Evolutionary conservation across 2,113 vertebrate species (phyloP), one percentile per base, ranked within the genome.

Genomic region (Anhinga anhinga): DNA sequence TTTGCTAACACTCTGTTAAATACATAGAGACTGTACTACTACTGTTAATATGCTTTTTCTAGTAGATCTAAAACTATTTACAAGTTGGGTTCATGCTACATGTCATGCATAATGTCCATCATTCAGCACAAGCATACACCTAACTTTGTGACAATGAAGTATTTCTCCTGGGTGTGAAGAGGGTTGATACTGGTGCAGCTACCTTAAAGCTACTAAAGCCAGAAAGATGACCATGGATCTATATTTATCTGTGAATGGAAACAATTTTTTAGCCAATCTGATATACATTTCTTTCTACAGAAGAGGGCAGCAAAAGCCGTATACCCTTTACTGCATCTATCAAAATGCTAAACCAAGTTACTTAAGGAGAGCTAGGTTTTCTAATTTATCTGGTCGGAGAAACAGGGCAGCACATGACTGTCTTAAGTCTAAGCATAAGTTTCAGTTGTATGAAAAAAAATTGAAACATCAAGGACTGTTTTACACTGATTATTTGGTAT

Each of bases 291-390:
- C 6, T 95, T 81, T 84, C 72, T 61, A 44, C 98, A 97, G 92
- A 93, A 98, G 98, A 98, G 98, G 98, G 98, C 98, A 98, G 98
- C 97, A 98, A 38, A 97, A 97, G 70, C 96, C 84, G 88, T 18
- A 2, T 7, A 3, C 82, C 62, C 50, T 30, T n/a, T 32, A 61
- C 40, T 42, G 45, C 42, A 11, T 32, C 47, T n/a, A 0, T 23
- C 44, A 77, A 59, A 52, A 19, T 69, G n/a, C 42, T 62, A 9
- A 90, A 52, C 23, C 47, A 29, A 53, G 26, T 58, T 32, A 5
- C 19, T 42, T 21, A 27, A 59, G 25, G 15, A 38, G 53, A 65
- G n/a, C 26, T 25, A 21, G 15, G 58, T 21, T 93, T 94, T 58
- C 7, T 65, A 18, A 36, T 38, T 6, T 44, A 36, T 38, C 47